phyloP scores from a whole-genome alignment of 2,113 vertebrate genomes.

The Sander lucioperca region DNA sequence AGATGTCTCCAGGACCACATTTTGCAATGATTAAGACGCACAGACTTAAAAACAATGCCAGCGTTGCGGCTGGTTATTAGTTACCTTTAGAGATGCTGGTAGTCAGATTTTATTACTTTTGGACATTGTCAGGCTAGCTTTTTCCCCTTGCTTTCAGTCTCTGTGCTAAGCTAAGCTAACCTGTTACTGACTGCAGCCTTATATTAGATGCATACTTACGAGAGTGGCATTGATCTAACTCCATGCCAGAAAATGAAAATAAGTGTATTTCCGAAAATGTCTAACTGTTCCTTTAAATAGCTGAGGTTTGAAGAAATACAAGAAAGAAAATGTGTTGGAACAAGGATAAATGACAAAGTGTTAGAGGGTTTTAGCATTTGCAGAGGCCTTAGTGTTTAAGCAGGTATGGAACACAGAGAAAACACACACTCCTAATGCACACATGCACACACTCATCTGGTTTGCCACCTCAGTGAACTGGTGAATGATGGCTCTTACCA shows the following conservation, averaged over 20 bases:
- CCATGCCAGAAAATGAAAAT: neutral
- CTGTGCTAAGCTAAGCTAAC: neutral
- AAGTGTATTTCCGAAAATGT: neutral
- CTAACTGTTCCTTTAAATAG: neutral
- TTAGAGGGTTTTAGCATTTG: slow-evolving; percentile 28
- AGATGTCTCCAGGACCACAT: too few relatives aligned
- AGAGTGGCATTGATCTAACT: neutral
- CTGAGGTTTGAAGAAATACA: neutral
- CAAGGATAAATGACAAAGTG: slow-evolving; percentile 15
- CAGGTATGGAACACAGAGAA: slow-evolving; percentile 35
- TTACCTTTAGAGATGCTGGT: too few relatives aligned
- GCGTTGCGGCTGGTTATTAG: too few relatives aligned
- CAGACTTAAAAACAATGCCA: too few relatives aligned
- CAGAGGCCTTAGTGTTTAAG: slow-evolving; percentile 29
- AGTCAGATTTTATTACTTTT: too few relatives aligned
- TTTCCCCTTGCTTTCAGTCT: neutral
- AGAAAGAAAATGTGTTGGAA: neutral
- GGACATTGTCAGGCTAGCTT: neutral
- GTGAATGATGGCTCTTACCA: slow-evolving; percentile 79
- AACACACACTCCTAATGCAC: slow-evolving; percentile 31
- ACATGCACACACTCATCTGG: slow-evolving; percentile 65
- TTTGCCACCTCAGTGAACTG: slow-evolving; percentile 79
- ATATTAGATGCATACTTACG: neutral
- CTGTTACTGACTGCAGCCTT: neutral
- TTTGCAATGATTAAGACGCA: too few relatives aligned